Percentiles rank a stretch among this genome's conserved stretches.
These are phyloP conservation scores for Circaetus cinerascens DNA, from an alignment of 2,113 vertebrate genomes.

Conservation along the genomic window DNA sequence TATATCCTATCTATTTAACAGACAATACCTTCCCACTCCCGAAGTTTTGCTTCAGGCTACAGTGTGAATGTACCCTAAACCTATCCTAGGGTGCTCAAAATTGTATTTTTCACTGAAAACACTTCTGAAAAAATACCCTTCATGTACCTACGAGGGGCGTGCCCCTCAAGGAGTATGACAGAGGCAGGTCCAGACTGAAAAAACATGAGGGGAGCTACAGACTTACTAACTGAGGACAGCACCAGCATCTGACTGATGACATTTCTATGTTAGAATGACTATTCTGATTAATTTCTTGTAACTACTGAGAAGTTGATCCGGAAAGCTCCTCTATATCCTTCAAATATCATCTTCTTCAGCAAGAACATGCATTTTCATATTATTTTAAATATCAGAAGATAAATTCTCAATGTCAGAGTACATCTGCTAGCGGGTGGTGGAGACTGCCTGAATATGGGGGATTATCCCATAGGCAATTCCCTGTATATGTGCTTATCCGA, in stretches of 20 bases:
- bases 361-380: background rate
- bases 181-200: background rate
- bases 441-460: background rate
- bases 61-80: background rate
- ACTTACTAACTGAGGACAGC: background rate
- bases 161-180: background rate
- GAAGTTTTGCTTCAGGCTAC: background rate
- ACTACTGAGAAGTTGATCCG: background rate
- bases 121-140: background rate
- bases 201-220: background rate
- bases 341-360: background rate
- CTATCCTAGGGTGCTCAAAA: background rate
- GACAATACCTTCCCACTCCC: background rate
- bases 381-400: background rate
- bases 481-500: accelerated
- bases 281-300: background rate
- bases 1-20: background rate
- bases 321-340: background rate
- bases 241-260: background rate
- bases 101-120: background rate
- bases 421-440: background rate
- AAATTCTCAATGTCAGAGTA: background rate
- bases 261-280: background rate
- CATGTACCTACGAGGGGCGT: accelerated
- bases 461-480: background rate